phyloP scores from a whole-genome alignment of 2,888 invertebrate species.

The Salticus scenicus region DNA sequence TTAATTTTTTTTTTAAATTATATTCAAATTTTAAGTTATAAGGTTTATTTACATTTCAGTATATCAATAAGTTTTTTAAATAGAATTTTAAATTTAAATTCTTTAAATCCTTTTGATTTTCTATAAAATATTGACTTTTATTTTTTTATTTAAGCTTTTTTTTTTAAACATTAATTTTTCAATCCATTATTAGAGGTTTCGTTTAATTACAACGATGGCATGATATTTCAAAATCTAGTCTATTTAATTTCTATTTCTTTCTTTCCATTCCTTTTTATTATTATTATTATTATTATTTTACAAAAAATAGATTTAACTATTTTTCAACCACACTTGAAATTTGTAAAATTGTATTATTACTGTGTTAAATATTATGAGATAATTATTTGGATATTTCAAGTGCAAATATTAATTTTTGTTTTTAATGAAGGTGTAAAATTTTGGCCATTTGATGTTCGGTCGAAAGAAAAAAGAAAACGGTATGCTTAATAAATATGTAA shows the following conservation, averaged over 20 bases:
- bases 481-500: slow-evolving; percentile 6
- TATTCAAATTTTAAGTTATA: neutral
- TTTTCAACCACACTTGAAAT: no score
- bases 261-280: neutral
- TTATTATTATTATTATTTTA: neutral
- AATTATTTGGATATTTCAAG: neutral
- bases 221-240: neutral
- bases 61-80: no score
- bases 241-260: neutral
- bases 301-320: neutral
- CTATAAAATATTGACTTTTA: no score
- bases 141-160: no score
- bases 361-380: no score
- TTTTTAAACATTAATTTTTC: no score
- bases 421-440: neutral
- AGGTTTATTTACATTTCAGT: neutral
- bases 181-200: no score
- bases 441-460: neutral
- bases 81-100: no score
- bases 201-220: neutral
- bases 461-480: neutral
- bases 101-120: no score
- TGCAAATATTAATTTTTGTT: neutral
- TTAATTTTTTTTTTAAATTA: neutral
- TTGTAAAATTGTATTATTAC: no score